A percentile compares a stretch with the other conserved stretches of the same genome.
Evolutionary conservation across 2,888 invertebrate species (phyloP).

Genomic region (Sepiola atlantica): DNA sequence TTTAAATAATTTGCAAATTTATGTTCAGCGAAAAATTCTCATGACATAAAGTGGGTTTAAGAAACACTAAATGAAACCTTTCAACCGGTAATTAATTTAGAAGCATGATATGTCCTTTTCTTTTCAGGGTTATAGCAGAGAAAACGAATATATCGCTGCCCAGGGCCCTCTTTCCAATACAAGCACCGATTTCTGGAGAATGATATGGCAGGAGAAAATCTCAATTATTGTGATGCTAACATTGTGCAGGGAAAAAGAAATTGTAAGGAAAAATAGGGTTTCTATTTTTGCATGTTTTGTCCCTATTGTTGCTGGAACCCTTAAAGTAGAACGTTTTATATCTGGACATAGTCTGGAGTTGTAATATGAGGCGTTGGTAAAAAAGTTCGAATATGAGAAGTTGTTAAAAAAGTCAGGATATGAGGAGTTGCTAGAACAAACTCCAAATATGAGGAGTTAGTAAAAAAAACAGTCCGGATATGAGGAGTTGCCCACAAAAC

Average conservation of each 20-base stretch:
- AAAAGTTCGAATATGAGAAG: no score
- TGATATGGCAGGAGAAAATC: background rate
- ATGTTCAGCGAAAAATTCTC: no score
- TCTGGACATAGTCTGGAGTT: no score
- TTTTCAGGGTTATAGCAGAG: constrained; percentile 32
- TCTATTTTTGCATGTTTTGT: background rate
- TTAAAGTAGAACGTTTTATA: background rate
- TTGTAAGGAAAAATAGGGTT: background rate
- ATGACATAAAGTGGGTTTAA: background rate
- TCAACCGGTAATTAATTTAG: background rate
- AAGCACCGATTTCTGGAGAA: constrained; percentile 35
- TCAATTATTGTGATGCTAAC: constrained; percentile 18
- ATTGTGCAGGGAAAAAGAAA: background rate
- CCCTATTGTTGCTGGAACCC: background rate
- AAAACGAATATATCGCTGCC: constrained; percentile 23
- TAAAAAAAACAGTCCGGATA: no score
- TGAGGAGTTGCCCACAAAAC: no score
- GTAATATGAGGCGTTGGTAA: no score
- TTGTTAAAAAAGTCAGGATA: no score
- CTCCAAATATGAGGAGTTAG: no score
- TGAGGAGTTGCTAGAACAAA: no score
- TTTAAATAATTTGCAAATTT: no score
- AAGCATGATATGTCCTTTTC: background rate
- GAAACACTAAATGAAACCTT: background rate
- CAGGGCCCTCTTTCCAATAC: background rate